phyloP scores from a whole-genome alignment of 30 jellyfish, hydroid and myxozoan genomes.

The Chrysaora quinquecirrha region DNA sequence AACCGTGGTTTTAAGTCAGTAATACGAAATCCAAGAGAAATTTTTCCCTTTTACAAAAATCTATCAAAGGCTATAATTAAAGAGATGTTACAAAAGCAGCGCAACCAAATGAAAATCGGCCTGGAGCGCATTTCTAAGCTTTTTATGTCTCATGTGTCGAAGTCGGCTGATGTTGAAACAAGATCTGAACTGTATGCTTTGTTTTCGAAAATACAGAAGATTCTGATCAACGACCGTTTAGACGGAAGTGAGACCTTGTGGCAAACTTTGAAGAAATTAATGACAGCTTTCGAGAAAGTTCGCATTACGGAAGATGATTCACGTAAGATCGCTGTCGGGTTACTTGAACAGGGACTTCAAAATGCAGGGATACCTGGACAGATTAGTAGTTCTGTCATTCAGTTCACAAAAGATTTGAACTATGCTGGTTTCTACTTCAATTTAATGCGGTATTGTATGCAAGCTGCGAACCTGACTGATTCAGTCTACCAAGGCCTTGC shows the following conservation, averaged over 20 bases:
- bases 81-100: not conserved
- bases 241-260: not conserved
- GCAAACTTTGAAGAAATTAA: not conserved
- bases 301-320: not conserved
- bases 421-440: conserved; percentile 8
- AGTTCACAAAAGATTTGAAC: not conserved
- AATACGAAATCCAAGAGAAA: not conserved
- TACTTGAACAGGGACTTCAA: not conserved
- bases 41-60: not conserved
- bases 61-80: conserved; percentile 6
- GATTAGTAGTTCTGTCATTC: not conserved
- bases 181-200: not conserved
- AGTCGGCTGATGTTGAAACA: not conserved
- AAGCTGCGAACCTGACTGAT: not conserved
- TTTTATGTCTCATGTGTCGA: not conserved
- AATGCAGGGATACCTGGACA: conserved; percentile 18
- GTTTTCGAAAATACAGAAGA: not conserved
- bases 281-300: not conserved
- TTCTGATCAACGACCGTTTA: not conserved
- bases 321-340: not conserved
- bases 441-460: not conserved
- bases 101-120: not conserved
- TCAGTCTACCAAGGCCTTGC: conserved; percentile 4
- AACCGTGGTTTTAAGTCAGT: not conserved
- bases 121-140: not conserved